Evolutionary conservation across 2,888 invertebrate genomes (phyloP).

Genomic region (Ophioninae sp.): DNA sequence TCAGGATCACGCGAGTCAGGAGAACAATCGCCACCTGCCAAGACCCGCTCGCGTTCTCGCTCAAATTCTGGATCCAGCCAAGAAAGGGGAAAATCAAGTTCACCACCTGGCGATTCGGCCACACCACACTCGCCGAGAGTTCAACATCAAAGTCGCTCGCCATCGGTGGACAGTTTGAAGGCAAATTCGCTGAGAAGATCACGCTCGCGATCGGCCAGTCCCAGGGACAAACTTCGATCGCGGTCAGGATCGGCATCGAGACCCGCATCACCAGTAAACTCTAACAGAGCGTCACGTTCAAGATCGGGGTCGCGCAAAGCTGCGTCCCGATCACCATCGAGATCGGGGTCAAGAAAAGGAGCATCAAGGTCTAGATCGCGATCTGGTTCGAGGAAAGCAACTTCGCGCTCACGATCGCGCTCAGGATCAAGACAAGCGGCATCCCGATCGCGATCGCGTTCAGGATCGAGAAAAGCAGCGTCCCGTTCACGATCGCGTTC

Average conservation of each 20-base stretch:
- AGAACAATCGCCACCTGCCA: constrained; percentile 68
- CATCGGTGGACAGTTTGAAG: constrained; percentile 35
- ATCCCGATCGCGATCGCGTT: constrained; percentile 65
- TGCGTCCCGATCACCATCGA: constrained; percentile 66
- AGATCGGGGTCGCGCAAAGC: constrained; percentile 68
- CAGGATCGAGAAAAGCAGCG: constrained; percentile 17
- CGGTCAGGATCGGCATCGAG: constrained; percentile 68
- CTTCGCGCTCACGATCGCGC: constrained; percentile 67
- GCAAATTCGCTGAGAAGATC: constrained; percentile 66
- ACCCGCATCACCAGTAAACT: constrained; percentile 74
- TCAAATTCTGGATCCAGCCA: constrained; percentile 61
- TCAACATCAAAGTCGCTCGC: constrained; percentile 25
- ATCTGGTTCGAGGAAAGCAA: constrained; percentile 54
- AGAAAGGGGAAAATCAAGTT: constrained; percentile 68
- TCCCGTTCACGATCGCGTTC: constrained; percentile 63
- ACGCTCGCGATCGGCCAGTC: constrained; percentile 49
- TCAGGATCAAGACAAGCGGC: constrained; percentile 64
- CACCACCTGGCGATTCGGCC: constrained; percentile 33
- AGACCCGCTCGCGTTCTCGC: constrained; percentile 57
- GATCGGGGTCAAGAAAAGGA: constrained; percentile 68
- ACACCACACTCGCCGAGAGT: constrained; percentile 37
- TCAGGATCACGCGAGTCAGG: constrained; percentile 20
- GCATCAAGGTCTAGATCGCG: constrained; percentile 55
- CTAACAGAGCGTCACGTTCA: constrained; percentile 69
- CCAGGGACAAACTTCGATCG: constrained; percentile 70